Base-by-base conservation (phyloP, 2,888 invertebrate species). In the Chymomyza caudatula region DNA sequence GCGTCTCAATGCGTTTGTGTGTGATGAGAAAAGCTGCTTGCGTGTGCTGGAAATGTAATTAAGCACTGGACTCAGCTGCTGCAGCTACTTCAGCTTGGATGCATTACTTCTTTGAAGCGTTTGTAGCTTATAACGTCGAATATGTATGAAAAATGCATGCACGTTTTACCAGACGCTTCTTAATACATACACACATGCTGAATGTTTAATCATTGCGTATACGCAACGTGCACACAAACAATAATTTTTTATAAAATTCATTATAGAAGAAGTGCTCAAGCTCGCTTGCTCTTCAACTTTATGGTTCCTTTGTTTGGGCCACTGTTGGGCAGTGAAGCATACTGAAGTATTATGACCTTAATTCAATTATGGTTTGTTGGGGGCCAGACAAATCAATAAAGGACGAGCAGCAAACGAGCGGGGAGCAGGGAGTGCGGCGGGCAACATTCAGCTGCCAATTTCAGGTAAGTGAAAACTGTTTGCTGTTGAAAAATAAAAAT, bases 31-130 rank as follows among this genome's bases (percentile, higher is more conserved):
- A 60, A 44, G 60, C 56, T 53, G 59, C 29, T 59, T 71, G 61
- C 70, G 79, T 79, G 76, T 60, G 71, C 51, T 60, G 72, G 67
- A 80, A 82, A 85, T 82, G 83, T 82, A 83, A 82, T 82, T 82
- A 82, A 80, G 78, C 76, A 73, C 72, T 73, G 60, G 63, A 69
- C 43, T 66, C 53, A 44, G 63, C 20, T 20, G 6, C 19, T 22
- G 49, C 57, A 43, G 37, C 44, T 22, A 20, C 44, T 22, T 25
- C 6, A 29, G 13, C 60, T 22, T 54, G 57, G 19, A 67, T 64
- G 64, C 42, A 51, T 42, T 56, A 23, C 55, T 17, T 8, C 29
- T 52, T 20, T 11, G 25, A 23, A 52, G 19, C 6, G 2, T 8
- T 23, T 29, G 25, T 49, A 37, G 0, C 47, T 73, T 67, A 58